phyloP scores from a whole-genome alignment of 1,140 invertebrate genomes.

The Eueides isabella region DNA sequence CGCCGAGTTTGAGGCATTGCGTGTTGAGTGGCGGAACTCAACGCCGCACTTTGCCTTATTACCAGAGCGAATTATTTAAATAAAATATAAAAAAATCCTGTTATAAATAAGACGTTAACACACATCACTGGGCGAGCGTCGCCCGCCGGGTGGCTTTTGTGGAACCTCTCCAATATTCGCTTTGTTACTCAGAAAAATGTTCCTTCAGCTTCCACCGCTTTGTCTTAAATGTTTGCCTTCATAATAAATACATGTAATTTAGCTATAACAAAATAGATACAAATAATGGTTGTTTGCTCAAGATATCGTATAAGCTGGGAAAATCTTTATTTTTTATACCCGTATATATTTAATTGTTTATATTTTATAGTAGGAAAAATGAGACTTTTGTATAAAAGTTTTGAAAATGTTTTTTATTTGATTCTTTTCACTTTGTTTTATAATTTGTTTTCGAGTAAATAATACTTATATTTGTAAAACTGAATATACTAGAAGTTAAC shows the following conservation, averaged over 20 bases:
- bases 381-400: neutral
- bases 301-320: neutral
- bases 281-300: neutral
- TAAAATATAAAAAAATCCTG: neutral
- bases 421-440: neutral
- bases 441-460: neutral
- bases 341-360: neutral
- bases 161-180: constrained; percentile 79
- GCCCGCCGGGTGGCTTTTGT: constrained; percentile 72
- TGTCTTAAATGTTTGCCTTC: constrained; percentile 69
- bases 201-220: constrained; percentile 57
- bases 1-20: too few relatives aligned
- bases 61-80: neutral
- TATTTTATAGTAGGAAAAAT: neutral
- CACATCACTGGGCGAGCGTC: constrained; percentile 47
- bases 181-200: constrained; percentile 79
- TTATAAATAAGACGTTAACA: constrained; percentile 37
- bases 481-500: neutral
- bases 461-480: constrained; percentile 1
- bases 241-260: constrained; percentile 63
- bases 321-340: neutral
- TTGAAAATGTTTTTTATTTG: neutral
- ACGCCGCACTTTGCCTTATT: too few relatives aligned
- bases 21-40: too few relatives aligned
- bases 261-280: constrained; percentile 4